A percentile compares a stretch with the other conserved stretches of the same genome.
These are phyloP conservation scores for Leguminivora glycinivorella DNA, from an alignment of 1,140 invertebrate species.

Conservation along the genomic window DNA sequence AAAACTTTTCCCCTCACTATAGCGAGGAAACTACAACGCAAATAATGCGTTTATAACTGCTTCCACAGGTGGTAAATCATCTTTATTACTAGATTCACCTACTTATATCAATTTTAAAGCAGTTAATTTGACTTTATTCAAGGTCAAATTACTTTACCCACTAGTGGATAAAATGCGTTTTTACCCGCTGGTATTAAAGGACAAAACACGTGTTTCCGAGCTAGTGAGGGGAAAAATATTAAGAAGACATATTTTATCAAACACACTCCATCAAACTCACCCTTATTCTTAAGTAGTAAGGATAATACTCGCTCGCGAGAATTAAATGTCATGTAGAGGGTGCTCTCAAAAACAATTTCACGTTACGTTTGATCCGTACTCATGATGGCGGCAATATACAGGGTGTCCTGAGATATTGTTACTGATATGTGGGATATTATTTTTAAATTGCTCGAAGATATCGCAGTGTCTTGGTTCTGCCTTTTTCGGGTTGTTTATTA, in stretches of 20 bases:
- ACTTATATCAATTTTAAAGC: too few relatives aligned
- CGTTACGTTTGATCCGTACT: slow-evolving; percentile 30
- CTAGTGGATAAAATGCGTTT: too few relatives aligned
- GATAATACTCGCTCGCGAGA: background rate
- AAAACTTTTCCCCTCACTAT: too few relatives aligned
- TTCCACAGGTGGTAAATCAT: too few relatives aligned
- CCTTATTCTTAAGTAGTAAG: background rate
- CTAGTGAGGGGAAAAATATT: too few relatives aligned
- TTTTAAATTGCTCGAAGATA: slow-evolving; percentile 20
- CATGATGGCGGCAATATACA: slow-evolving; percentile 30
- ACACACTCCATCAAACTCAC: background rate
- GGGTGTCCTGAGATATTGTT: slow-evolving; percentile 27
- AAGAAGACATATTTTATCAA: slow-evolving; percentile 19
- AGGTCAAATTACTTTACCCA: too few relatives aligned
- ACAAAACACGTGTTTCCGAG: too few relatives aligned
- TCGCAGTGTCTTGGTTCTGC: background rate
- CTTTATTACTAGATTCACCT: too few relatives aligned
- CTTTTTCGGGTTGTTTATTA: background rate
- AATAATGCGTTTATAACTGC: too few relatives aligned
- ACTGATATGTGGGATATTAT: slow-evolving; percentile 23
- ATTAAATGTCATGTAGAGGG: slow-evolving; percentile 20
- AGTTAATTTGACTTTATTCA: too few relatives aligned
- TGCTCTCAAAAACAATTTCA: slow-evolving; percentile 33
- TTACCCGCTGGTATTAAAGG: too few relatives aligned
- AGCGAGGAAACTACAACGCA: too few relatives aligned